Conservation (phyloP, 1,140 invertebrate species). For the Cyclargus thomasi region DNA sequence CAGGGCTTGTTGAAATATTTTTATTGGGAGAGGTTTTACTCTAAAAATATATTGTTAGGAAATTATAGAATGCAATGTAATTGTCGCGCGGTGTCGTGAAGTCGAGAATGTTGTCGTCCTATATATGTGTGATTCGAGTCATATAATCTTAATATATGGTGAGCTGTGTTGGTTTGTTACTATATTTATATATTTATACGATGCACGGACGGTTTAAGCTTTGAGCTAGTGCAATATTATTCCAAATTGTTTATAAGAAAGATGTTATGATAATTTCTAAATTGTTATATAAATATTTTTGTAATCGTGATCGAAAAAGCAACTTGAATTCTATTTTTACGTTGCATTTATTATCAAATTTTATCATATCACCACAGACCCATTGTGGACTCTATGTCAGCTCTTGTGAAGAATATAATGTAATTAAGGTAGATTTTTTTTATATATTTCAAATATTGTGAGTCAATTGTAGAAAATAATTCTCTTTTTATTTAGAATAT, state of each 20-base stretch:
- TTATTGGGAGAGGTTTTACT: slow-evolving; percentile 22
- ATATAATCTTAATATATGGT: slow-evolving; percentile 35
- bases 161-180: slow-evolving; percentile 66
- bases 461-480: slow-evolving; percentile 72
- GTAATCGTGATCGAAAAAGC: slow-evolving; percentile 68
- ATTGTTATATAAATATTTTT: slow-evolving; percentile 73
- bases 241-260: slow-evolving; percentile 71
- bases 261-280: slow-evolving; percentile 71
- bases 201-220: slow-evolving; percentile 67
- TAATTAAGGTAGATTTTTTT: slow-evolving; percentile 60
- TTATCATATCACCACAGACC: slow-evolving; percentile 66
- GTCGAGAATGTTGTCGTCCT: slow-evolving; percentile 38
- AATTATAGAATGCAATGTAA: slow-evolving; percentile 17
- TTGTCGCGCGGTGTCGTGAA: neutral
- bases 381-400: slow-evolving; percentile 68
- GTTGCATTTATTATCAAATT: slow-evolving; percentile 73
- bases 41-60: slow-evolving; percentile 12
- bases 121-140: slow-evolving; percentile 39
- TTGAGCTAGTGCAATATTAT: slow-evolving; percentile 72
- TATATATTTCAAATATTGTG: slow-evolving; percentile 67
- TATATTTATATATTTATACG: slow-evolving; percentile 64
- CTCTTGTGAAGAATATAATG: slow-evolving; percentile 53
- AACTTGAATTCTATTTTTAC: slow-evolving; percentile 71
- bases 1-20: slow-evolving; percentile 36
- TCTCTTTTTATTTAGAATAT: slow-evolving; percentile 70